Conservation (phyloP, 2,113 vertebrate genomes). For the Ascaphus truei region DNA sequence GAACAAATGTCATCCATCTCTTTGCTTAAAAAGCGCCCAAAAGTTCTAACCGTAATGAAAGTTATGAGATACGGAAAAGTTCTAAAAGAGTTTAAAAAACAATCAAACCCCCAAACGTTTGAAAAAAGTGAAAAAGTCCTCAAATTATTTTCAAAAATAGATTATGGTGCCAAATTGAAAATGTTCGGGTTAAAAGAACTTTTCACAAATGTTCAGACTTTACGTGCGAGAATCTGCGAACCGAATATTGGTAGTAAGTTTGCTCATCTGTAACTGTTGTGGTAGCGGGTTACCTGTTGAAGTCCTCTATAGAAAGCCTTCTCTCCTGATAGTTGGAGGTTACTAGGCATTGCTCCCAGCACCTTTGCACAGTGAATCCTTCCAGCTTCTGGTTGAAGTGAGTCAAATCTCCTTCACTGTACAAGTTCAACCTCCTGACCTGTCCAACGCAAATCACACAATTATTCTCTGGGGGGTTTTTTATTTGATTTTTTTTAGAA, state of each 20-base stretch:
- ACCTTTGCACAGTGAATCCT: constrained; percentile 71
- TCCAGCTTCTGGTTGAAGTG: constrained; percentile 86
- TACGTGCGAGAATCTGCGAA: neutral
- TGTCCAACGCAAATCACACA: constrained; percentile 44
- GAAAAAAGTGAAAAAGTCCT: no score
- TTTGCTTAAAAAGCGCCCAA: no score
- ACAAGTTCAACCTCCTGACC: constrained; percentile 83
- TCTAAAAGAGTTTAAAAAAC: no score
- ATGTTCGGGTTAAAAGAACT: no score
- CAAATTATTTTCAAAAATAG: no score
- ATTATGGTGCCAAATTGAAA: no score
- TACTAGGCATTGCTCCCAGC: constrained; percentile 87
- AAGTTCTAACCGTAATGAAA: no score
- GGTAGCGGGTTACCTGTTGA: constrained; percentile 77
- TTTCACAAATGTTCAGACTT: neutral
- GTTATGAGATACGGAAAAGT: no score
- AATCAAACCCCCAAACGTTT: no score
- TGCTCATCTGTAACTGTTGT: neutral
- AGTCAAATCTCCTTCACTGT: constrained; percentile 78
- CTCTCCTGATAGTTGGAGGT: constrained; percentile 64
- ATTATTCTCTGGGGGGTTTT: no score
- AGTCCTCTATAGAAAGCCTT: constrained; percentile 64
- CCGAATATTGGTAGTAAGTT: neutral
- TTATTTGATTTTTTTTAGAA: no score
- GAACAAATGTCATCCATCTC: no score